Base-by-base conservation (phyloP, 2,113 vertebrate genomes). In the Monopterus albus region DNA sequence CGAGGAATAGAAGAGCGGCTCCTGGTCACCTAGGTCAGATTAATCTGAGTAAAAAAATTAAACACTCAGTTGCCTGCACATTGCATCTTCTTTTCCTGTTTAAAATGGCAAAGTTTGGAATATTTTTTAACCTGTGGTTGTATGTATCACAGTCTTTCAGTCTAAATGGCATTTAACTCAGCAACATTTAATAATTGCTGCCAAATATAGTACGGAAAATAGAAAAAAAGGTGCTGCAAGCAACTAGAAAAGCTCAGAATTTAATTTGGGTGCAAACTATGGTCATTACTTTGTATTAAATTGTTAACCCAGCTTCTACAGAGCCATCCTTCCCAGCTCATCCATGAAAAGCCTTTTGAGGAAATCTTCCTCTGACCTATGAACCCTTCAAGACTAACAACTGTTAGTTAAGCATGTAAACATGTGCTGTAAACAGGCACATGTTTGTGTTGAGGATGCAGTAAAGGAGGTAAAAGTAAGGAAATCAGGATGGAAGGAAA, bases 221-320 rank as follows among this genome's bases (percentile, higher is more conserved):
- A 23, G 2, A 38, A 43, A n/a, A 9, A 5, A 12, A 40, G 26
- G 43, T 11, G 21, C 26, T 33, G n/a, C 17, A 42, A 40, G 33
- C n/a, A 21, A 26, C 28, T 31, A 20, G 8, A 29, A n/a, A n/a
- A n/a, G n/a, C n/a, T n/a, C n/a, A n/a, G n/a, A n/a, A n/a, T 33
- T 52, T 20, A 46, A 29, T 20, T 29, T 29, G 7, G 18, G 23
- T 50, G 8, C 35, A 65, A 79, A 70, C 21, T 60, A 36, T n/a
- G n/a, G n/a, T n/a, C n/a, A n/a, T n/a, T n/a, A n/a, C n/a, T n/a
- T n/a, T n/a, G n/a, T n/a, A 52, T 47, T 50, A 42, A 62, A 62
- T 40, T 63, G 11, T 35, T 72, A 20, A 73, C 75, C 39, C 51
- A 77, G 35, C 45, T 67, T 66, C 15, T 31, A 42, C 8, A 68